Percentiles rank a stretch among this genome's conserved stretches.
Conservation (phyloP, 2,797 vertebrate species). For the Phyllotis vaccarum region DNA sequence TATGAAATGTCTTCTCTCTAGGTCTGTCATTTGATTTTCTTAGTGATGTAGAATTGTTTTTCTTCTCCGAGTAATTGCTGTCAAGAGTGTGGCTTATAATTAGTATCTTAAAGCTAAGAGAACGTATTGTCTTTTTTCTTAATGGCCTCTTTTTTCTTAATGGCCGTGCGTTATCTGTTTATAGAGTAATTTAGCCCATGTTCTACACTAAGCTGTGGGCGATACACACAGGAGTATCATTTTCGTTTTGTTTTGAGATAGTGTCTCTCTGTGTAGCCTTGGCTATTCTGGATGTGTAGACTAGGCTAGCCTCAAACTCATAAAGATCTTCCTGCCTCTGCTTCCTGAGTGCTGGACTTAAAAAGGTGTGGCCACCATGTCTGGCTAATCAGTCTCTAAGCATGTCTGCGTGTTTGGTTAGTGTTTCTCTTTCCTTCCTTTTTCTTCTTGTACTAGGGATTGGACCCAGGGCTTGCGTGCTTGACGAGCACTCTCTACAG, state of each 20-base stretch:
- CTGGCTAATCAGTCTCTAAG: neutral
- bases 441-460: neutral
- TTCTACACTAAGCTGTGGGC: neutral
- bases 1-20: neutral
- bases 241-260: neutral
- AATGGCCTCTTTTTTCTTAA: conserved; percentile 17
- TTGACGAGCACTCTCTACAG: neutral
- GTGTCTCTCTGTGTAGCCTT: neutral
- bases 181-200: neutral
- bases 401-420: neutral
- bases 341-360: neutral
- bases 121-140: neutral
- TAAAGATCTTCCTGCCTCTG: neutral
- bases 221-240: neutral
- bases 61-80: neutral
- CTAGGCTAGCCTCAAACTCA: neutral
- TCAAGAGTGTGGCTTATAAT: neutral
- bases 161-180: neutral
- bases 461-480: neutral
- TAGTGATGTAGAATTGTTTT: neutral
- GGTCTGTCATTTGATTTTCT: neutral
- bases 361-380: neutral
- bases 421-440: neutral
- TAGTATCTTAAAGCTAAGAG: neutral
- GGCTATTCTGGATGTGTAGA: neutral